These are phyloP conservation scores for Synanceia verrucosa DNA, from an alignment of 2,797 vertebrate species.

Conservation along the genomic window DNA sequence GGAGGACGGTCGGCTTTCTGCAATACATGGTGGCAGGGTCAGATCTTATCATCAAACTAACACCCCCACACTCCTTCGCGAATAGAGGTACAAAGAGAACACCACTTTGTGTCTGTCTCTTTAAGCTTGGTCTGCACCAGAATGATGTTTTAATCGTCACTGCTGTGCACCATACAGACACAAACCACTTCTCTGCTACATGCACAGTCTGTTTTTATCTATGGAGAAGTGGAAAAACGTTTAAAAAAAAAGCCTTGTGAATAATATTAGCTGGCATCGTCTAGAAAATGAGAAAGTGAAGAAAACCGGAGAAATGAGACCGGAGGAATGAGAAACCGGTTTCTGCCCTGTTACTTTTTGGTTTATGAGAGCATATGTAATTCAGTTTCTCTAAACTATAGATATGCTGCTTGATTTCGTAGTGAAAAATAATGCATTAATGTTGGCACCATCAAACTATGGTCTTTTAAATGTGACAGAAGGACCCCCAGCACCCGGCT, in stretches of 20 bases:
- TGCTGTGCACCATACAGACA: not conserved
- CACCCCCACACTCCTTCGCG: not conserved
- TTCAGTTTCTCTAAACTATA: not conserved
- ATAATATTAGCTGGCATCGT: not conserved
- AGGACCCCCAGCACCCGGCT: too few relatives aligned
- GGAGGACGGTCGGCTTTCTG: not conserved
- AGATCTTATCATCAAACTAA: slow-evolving; percentile 12
- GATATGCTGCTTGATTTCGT: not conserved
- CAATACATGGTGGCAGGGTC: slow-evolving; percentile 6
- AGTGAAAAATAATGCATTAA: not conserved
- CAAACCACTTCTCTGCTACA: not conserved
- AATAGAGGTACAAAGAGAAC: slow-evolving; percentile 1
- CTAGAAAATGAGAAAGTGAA: not conserved
- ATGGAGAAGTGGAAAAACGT: not conserved
- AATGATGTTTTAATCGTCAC: slow-evolving; percentile 1
- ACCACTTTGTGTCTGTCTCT: not conserved
- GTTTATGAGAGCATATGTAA: not conserved
- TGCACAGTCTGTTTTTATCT: not conserved
- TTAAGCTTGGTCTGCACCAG: not conserved
- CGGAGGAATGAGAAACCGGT: too few relatives aligned
- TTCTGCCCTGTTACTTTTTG: not conserved
- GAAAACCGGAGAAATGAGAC: too few relatives aligned
- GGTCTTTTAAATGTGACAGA: too few relatives aligned
- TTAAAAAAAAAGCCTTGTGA: not conserved
- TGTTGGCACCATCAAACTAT: not conserved